A percentile compares a stretch with the other conserved stretches of the same genome.
Evolutionary conservation across 2,888 invertebrate species (phyloP).

Genomic region (Beris morrisii): DNA sequence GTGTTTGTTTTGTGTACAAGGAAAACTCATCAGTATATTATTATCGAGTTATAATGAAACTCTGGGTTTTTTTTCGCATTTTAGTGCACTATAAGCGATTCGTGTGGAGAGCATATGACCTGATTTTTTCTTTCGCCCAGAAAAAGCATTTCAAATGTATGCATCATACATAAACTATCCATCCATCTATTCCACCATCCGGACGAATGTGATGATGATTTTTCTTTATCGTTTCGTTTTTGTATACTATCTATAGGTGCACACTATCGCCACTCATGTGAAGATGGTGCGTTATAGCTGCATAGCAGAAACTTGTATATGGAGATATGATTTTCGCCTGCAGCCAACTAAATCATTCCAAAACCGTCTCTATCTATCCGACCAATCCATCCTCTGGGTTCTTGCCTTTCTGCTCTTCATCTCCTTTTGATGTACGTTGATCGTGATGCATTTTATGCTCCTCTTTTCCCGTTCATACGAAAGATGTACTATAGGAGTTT

Average conservation of each 20-base stretch:
- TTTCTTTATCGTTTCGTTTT: conserved; percentile 21
- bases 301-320: conserved; percentile 1
- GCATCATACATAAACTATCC: conserved; percentile 6
- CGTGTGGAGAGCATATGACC: too few species aligned
- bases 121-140: neutral
- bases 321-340: conserved; percentile 30
- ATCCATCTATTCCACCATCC: conserved; percentile 5
- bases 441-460: neutral
- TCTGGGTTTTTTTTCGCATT: too few species aligned
- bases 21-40: too few species aligned
- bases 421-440: conserved; percentile 20
- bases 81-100: too few species aligned
- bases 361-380: conserved; percentile 25
- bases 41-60: too few species aligned
- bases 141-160: neutral
- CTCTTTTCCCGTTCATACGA: too few species aligned
- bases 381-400: conserved; percentile 25
- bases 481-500: too few species aligned
- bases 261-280: neutral
- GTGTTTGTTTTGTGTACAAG: too few species aligned
- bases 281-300: neutral
- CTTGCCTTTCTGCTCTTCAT: conserved; percentile 20
- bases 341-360: conserved; percentile 30
- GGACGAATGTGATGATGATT: conserved; percentile 23
- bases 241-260: conserved; percentile 1